Evolutionary conservation across 2,797 vertebrate species (phyloP).

Genomic region (Artibeus lituratus): DNA sequence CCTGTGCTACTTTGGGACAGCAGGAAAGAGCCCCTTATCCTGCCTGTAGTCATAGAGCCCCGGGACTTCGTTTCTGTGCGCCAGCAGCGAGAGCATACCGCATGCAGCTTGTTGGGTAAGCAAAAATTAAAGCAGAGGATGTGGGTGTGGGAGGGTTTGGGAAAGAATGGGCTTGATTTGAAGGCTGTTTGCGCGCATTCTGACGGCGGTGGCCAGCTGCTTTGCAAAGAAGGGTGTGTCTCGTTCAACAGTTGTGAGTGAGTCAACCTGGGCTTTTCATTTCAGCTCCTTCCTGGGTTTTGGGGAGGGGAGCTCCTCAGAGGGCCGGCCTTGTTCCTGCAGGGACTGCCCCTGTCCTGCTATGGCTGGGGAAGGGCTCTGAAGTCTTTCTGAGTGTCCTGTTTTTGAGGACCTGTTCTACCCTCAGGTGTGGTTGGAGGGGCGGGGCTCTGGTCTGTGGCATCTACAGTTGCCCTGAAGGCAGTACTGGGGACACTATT

Average conservation of each 20-base stretch:
- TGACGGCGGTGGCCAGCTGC: neutral
- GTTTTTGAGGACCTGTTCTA: neutral
- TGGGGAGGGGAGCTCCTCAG: neutral
- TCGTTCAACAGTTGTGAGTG: neutral
- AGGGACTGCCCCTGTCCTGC: neutral
- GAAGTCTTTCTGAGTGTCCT: neutral
- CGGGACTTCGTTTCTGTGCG: neutral
- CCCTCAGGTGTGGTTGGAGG: rapidly evolving
- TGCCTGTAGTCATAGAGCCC: neutral
- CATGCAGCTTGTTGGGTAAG: constrained; percentile 12
- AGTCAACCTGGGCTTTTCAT: neutral
- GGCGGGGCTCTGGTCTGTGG: too few relatives aligned
- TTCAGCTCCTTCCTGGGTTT: neutral
- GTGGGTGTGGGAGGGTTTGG: neutral
- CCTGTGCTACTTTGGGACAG: neutral
- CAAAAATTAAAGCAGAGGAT: neutral
- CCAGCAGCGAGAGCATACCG: neutral
- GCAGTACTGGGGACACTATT: neutral
- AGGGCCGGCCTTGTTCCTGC: neutral
- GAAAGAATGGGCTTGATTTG: constrained; percentile 52
- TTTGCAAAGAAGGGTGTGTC: neutral
- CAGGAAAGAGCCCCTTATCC: neutral
- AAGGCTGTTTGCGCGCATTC: neutral
- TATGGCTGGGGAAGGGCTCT: neutral
- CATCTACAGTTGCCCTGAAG: neutral